A percentile compares a stretch with the other conserved stretches of the same genome.
phyloP scores from a whole-genome alignment of 2,888 invertebrate genomes.

The Hipparchia sbordonii region DNA sequence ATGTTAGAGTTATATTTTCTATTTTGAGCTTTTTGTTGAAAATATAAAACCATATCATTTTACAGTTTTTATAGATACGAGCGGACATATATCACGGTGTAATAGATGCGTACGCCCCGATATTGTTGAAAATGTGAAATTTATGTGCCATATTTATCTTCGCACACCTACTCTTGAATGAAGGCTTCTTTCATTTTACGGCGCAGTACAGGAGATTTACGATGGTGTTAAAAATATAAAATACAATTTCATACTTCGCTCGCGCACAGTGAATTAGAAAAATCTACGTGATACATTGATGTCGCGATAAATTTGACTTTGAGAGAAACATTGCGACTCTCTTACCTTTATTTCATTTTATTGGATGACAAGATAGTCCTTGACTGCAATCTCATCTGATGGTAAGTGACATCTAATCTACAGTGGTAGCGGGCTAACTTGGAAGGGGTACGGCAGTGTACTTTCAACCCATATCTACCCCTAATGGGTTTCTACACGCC shows the following conservation, averaged over 20 bases:
- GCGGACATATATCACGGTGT: constrained; percentile 37
- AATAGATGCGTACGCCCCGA: constrained; percentile 44
- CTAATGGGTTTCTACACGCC: no score
- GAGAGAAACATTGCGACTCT: neutral
- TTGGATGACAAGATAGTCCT: no score
- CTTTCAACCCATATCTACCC: no score
- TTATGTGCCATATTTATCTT: constrained; percentile 56
- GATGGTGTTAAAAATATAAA: constrained; percentile 69
- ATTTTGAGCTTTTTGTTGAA: constrained; percentile 17
- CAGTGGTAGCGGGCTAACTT: no score
- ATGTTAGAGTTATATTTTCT: constrained; percentile 1
- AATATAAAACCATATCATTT: constrained; percentile 18
- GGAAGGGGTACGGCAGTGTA: no score
- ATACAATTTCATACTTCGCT: constrained; percentile 71
- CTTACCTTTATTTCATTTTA: neutral
- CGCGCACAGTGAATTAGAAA: constrained; percentile 68
- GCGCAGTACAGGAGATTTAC: constrained; percentile 69
- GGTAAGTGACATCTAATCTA: no score
- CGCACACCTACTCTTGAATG: constrained; percentile 57
- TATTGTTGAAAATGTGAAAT: constrained; percentile 60
- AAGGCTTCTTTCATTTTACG: constrained; percentile 65
- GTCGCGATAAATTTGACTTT: neutral
- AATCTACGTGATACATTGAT: constrained; percentile 59
- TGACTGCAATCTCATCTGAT: no score
- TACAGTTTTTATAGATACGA: constrained; percentile 27